phyloP scores from a whole-genome alignment of 1,140 invertebrate genomes.

The Achroia grisella region DNA sequence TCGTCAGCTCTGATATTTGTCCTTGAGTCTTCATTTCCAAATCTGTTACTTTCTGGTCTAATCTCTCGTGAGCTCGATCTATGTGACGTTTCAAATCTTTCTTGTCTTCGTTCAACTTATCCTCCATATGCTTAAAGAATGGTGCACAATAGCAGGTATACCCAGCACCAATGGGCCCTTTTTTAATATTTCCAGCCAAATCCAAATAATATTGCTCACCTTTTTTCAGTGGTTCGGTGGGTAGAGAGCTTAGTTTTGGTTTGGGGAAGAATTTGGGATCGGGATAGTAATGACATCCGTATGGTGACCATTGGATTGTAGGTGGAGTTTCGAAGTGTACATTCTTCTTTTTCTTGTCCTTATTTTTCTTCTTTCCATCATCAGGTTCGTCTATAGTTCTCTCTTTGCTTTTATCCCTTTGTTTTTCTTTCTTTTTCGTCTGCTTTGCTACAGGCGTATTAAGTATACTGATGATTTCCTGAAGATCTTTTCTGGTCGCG shows the following conservation, averaged over 20 bases:
- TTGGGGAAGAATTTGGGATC: conserved; percentile 88
- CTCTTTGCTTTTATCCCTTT: conserved; percentile 70
- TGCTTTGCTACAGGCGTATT: conserved; percentile 76
- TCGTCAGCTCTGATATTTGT: conserved; percentile 82
- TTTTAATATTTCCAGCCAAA: conserved; percentile 95
- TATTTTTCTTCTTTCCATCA: conserved; percentile 52
- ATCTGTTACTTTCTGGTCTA: conserved; percentile 88
- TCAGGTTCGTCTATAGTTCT: conserved; percentile 58
- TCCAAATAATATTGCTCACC: conserved; percentile 97
- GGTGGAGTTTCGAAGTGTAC: conserved; percentile 60
- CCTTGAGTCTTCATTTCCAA: conserved; percentile 85
- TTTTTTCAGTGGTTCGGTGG: conserved; percentile 87
- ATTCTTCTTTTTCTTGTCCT: conserved; percentile 72
- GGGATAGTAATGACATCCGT: conserved; percentile 92
- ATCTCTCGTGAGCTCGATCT: conserved; percentile 83
- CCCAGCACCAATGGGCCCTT: conserved; percentile 92
- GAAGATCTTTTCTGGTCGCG: conserved; percentile 87
- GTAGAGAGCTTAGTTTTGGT: conserved; percentile 87
- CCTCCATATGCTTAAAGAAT: conserved; percentile 90
- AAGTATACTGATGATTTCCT: conserved; percentile 87
- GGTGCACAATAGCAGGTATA: conserved; percentile 86
- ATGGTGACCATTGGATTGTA: conserved; percentile 84
- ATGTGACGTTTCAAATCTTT: conserved; percentile 90
- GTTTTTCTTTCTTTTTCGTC: conserved; percentile 60
- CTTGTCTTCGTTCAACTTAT: conserved; percentile 88